Percentiles rank a stretch among this genome's conserved stretches.
phyloP scores from a whole-genome alignment of 2,888 invertebrate genomes.

The Synergus gifuensis region DNA sequence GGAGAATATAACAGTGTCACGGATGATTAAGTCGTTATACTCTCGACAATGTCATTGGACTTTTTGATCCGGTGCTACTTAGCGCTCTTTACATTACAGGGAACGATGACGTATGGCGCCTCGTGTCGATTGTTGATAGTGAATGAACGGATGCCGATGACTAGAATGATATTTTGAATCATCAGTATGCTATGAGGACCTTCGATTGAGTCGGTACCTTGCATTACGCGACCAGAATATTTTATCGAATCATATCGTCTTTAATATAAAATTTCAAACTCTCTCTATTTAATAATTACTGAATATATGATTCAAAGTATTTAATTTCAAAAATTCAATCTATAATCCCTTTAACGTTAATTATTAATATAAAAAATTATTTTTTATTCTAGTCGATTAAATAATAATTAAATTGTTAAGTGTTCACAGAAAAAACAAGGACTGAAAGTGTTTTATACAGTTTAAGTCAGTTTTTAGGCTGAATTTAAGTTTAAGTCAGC shows the following conservation, averaged over 20 bases:
- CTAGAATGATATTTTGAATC: constrained; percentile 26
- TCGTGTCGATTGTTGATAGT: background rate
- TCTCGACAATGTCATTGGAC: constrained; percentile 33
- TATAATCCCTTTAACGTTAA: no score
- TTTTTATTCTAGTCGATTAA: no score
- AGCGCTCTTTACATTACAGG: background rate
- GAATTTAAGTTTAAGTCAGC: no score
- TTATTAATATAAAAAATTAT: no score
- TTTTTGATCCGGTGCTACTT: constrained; percentile 29
- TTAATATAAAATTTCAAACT: background rate
- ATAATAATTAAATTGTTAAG: no score
- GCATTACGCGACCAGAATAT: constrained; percentile 15
- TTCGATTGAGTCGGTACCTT: constrained; percentile 20
- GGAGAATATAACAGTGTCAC: constrained; percentile 34
- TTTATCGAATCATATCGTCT: background rate
- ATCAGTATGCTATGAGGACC: constrained; percentile 24
- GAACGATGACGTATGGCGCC: constrained; percentile 23
- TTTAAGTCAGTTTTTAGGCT: no score
- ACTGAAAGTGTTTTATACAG: no score
- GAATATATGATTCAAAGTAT: no score
- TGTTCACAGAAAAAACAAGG: no score
- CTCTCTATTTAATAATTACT: no score
- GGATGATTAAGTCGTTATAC: constrained; percentile 37
- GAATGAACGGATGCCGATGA: constrained; percentile 36
- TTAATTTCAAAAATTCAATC: no score